Conservation (phyloP, 92 coral and sea anemone genomes). For the Siderastrea radians region DNA sequence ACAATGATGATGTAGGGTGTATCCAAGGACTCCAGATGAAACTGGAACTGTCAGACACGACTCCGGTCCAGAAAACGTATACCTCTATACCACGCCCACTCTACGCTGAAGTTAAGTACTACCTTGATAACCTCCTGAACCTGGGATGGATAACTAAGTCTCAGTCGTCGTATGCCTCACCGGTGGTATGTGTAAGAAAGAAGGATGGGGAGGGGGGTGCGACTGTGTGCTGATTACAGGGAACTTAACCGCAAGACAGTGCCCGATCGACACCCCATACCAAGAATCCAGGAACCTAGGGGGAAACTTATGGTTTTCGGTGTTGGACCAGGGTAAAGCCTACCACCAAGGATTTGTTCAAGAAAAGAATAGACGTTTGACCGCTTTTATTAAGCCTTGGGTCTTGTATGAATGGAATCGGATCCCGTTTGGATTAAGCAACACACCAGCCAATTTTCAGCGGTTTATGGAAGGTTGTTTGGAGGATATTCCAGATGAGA, state of each 20-base stretch:
- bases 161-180: constrained; percentile 24
- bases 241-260: constrained; percentile 37
- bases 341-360: constrained; percentile 44
- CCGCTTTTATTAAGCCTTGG: constrained; percentile 55
- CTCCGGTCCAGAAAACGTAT: constrained; percentile 20
- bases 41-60: constrained; percentile 15
- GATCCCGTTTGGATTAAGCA: constrained; percentile 53
- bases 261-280: constrained; percentile 38
- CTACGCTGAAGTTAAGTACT: constrained; percentile 33
- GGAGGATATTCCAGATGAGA: constrained; percentile 53
- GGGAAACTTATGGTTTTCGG: constrained; percentile 46
- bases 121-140: constrained; percentile 37
- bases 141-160: constrained; percentile 64
- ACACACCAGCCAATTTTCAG: constrained; percentile 55
- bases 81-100: constrained; percentile 25
- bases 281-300: constrained; percentile 38
- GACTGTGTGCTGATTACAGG: constrained; percentile 28
- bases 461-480: constrained; percentile 63
- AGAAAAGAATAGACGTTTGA: constrained; percentile 34
- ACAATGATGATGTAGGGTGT: constrained; percentile 7
- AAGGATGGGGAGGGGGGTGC: not conserved
- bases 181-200: constrained; percentile 24
- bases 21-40: constrained; percentile 20
- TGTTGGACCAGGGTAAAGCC: constrained; percentile 39
- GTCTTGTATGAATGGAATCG: constrained; percentile 55